phyloP scores from a whole-genome alignment of 2,113 vertebrate genomes.

The Bubo blakistoni region DNA sequence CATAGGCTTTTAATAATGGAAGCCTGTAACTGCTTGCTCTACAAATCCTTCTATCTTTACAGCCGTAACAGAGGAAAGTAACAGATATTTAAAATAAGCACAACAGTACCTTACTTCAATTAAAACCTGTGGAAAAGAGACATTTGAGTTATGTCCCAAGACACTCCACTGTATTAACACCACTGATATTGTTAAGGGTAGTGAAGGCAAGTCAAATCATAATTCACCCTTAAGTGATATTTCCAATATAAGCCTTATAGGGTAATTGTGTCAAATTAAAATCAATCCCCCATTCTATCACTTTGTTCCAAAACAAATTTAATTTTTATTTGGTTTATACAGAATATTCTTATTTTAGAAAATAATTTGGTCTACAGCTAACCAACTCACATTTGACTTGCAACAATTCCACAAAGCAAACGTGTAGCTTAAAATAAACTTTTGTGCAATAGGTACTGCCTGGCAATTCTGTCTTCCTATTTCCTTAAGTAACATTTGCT shows the following conservation, averaged over 20 bases:
- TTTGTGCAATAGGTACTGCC: background rate
- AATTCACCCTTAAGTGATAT: background rate
- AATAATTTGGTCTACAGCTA: background rate
- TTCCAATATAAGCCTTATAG: background rate
- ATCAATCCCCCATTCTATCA: background rate
- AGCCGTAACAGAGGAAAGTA: background rate
- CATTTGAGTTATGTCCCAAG: background rate
- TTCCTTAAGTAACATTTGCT: background rate
- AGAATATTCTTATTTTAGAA: background rate
- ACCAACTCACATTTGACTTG: background rate
- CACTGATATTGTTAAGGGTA: background rate
- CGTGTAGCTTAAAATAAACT: background rate
- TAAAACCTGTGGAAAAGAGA: background rate
- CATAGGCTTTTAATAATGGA: background rate
- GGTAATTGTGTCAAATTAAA: background rate
- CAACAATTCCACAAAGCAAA: background rate
- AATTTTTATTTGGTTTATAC: background rate
- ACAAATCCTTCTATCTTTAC: background rate
- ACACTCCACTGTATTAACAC: background rate
- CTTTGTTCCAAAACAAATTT: background rate
- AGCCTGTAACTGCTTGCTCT: background rate
- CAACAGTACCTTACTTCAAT: background rate
- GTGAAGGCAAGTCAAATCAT: background rate
- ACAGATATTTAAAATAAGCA: background rate
- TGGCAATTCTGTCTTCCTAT: background rate